Base-by-base conservation (phyloP, 2,797 vertebrate genomes). In the Protonibea diacanthus region DNA sequence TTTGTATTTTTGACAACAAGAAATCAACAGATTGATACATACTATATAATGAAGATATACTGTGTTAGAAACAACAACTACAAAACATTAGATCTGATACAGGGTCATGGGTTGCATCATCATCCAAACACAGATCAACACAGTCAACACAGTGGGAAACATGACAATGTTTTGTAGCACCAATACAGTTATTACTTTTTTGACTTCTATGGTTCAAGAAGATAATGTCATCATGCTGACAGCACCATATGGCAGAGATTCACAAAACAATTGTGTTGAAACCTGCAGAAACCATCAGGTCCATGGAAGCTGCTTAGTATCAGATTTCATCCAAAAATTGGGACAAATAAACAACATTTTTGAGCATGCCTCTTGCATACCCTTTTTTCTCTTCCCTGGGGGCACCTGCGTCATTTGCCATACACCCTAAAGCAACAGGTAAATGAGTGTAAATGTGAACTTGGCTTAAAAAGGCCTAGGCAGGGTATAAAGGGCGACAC, bases 401-500 rank as follows among this genome's bases (percentile, higher is more conserved):
- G 71, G 0, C 8, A 5, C 3, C 3, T 51, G 1, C 12, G 6
- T 56, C 14, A 12, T 48, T n/a, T 49, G 38, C 10, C 59, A 25
- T 29, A 48, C 15, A 70, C 21, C 13, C 21, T 33, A n/a, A 57
- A 61, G 47, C 45, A 55, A 7, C 17, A 68, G 25, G 42, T 49
- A 21, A 33, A 27, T 33, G 10, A 71, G 15, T 5, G 27, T 40
- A 33, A 63, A 38, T 48, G 40, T n/a, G 18, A 48, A 23, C 29
- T 9, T 10, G 5, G 13, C 9, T 70, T 70, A 18, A 59, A 44
- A 33, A 27, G 21, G n/a, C 23, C 15, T 9, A 3, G 14, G 6
- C 15, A 60, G 11, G 17, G n/a, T 76, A 79, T 76, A 81, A 76
- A 83, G 71, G 38, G 23, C 3, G 12, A 2, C 48, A 25, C 12